These are phyloP conservation scores for Monomorium pharaonis DNA, from an alignment of 1,140 invertebrate genomes.

Conservation along the genomic window DNA sequence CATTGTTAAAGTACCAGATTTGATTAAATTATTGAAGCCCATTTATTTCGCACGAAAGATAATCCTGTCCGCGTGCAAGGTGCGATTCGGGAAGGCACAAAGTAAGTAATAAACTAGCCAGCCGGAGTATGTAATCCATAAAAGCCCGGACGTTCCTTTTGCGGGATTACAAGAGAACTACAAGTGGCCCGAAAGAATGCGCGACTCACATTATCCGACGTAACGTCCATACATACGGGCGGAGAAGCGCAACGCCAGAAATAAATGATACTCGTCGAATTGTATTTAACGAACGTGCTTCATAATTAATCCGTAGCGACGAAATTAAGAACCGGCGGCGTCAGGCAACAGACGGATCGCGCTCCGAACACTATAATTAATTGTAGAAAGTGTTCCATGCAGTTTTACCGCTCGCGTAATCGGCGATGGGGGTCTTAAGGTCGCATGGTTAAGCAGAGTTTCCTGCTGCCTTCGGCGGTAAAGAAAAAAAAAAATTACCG, in stretches of 20 bases:
- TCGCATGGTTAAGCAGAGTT: slow-evolving; percentile 34
- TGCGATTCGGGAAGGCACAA: slow-evolving; percentile 15
- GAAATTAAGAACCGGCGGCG: slow-evolving; percentile 59
- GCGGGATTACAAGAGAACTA: slow-evolving; percentile 32
- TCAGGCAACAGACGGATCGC: slow-evolving; percentile 7
- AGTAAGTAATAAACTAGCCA: slow-evolving; percentile 34
- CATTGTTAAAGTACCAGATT: neutral
- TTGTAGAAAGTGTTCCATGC: slow-evolving; percentile 65
- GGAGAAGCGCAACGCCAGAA: slow-evolving; percentile 42
- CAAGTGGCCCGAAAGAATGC: slow-evolving; percentile 33
- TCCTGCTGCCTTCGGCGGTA: slow-evolving; percentile 8
- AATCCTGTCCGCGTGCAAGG: slow-evolving; percentile 44
- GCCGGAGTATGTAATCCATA: neutral
- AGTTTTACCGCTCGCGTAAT: slow-evolving; percentile 63
- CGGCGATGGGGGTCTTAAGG: slow-evolving; percentile 19
- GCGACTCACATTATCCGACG: slow-evolving; percentile 45
- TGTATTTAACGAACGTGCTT: slow-evolving; percentile 57
- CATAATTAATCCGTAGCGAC: slow-evolving; percentile 67
- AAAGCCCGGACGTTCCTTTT: slow-evolving; percentile 4
- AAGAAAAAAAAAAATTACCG: slow-evolving; percentile 20
- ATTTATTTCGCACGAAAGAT: slow-evolving; percentile 26
- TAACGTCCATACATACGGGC: neutral
- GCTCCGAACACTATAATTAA: slow-evolving; percentile 64
- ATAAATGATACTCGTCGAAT: slow-evolving; percentile 63
- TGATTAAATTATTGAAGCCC: neutral